Base-by-base conservation (phyloP, 2,113 vertebrate genomes). In the Mugil cephalus region DNA sequence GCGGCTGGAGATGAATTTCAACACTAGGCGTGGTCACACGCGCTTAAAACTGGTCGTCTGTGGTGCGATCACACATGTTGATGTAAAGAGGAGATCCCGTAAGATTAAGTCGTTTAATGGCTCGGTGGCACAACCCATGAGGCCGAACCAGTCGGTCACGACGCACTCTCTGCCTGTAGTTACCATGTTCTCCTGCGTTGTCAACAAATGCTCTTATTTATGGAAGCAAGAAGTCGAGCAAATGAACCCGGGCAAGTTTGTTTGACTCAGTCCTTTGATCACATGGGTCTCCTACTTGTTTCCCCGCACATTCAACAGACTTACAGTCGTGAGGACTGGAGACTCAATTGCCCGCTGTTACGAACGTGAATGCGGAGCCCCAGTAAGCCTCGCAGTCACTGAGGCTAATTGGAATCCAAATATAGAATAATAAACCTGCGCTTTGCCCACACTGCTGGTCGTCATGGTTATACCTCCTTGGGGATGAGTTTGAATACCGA, bases 321-420 rank as follows among this genome's bases (percentile, higher is more conserved):
- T 52, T 35, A 66, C 54, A 77, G 65, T 78, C 79, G 59, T 21
- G 9, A 30, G 43, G 63, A 68, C 43, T 10, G 19, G 74, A 55
- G 67, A 74, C 54, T 51, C 70, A 89, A 86, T 74, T 83, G 73
- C 64, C 54, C 14, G 13, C 50, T 54, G 72, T 51, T 70, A 74
- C 11, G 7, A 70, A 83, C 59, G 63, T 3, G 36, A 77, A 68
- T 21, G 56, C 48, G 55, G 40, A 84, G 5, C 84, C 80, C 71
- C 51, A 30, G 80, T 51, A 21, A 73, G 80, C 52, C 70, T 77
- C 52, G 2, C 68, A 74, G 87, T 79, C 79, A 60, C 55, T 4
- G 68, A 81, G 80, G 78, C 80, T 89, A 91, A 91, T 88, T 90
- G 82, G 85, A 83, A 80, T 81, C 88, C 86, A 86, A 83, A 91